Evolutionary conservation across 2,888 invertebrate species (phyloP).

Genomic region (Polyommatus icarus): DNA sequence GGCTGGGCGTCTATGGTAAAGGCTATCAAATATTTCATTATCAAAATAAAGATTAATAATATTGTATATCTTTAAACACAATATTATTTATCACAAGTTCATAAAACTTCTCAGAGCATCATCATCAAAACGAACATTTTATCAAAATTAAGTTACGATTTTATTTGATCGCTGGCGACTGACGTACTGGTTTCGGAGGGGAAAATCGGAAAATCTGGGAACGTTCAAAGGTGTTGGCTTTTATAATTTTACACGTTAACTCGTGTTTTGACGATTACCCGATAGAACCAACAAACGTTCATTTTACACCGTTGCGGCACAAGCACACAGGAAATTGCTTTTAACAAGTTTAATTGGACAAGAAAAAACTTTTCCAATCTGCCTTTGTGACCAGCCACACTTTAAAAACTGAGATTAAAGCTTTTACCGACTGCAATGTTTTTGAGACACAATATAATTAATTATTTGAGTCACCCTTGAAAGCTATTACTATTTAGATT

Average conservation of each 20-base stretch:
- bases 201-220: background rate
- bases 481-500: background rate
- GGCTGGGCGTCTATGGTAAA: too few relatives aligned
- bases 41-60: too few relatives aligned
- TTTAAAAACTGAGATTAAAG: conserved; percentile 65
- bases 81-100: background rate
- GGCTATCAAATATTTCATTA: too few relatives aligned
- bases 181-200: background rate
- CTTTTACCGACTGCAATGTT: conserved; percentile 57
- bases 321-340: conserved; percentile 67
- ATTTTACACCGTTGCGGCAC: conserved; percentile 50
- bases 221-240: conserved; percentile 24
- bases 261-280: conserved; percentile 35
- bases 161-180: background rate
- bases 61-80: too few relatives aligned
- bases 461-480: background rate
- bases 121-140: background rate
- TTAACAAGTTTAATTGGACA: conserved; percentile 77
- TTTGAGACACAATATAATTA: conserved; percentile 45
- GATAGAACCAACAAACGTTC: conserved; percentile 42
- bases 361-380: conserved; percentile 78
- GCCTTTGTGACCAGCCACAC: conserved; percentile 67
- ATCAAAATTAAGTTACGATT: background rate
- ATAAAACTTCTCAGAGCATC: background rate
- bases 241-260: conserved; percentile 15